Evolutionary conservation across 2,113 vertebrate genomes (phyloP), one percentile per base, ranked within the genome.

Genomic region (Amphiprion ocellaris): DNA sequence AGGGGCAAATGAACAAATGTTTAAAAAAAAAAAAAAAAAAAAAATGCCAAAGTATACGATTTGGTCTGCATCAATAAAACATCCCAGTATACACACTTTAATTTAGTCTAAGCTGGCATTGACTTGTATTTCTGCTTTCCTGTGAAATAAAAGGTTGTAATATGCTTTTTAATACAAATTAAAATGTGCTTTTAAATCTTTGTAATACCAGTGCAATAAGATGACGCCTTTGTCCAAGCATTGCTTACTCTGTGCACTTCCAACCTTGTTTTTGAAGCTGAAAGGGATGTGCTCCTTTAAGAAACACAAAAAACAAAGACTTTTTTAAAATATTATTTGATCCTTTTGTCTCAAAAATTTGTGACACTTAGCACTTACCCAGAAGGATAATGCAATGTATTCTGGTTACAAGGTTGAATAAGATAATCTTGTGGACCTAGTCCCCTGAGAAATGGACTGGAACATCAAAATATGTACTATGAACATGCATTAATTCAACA

Each of bases 181-280:
- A 2, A 28, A 66, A 71, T 54, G 60, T 61, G 56, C n/a, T 54
- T 74, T 79, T 9, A 52, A 60, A 86, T 30, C 58, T 52, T 33
- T 61, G 21, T 74, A 39, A 66, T 52, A 54, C 19, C 39, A 50
- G 87, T 92, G 82, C 89, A 90, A 86, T 89, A 88, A 52, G 9
- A 78, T 62, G 2, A 41, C 4, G 4, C 33, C 23, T 67, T 58
- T 81, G 10, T 77, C 58, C 30, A 41, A 7, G 23, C 37, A 61
- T 82, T 84, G 30, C 53, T 85, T 33, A 71, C 12, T 55, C 21
- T 82, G 24, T 73, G 23, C 16, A 59, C n/a, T 39, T 77, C 5
- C 17, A 56, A 47, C 1, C 12, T 16, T 69, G 19, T 52, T 73
- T 60, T 56, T 37, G 10, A 10, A 55, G 23, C 44, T 12, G 23